Base-by-base conservation (phyloP, 2,888 invertebrate species). In the Hydriomena furcata region DNA sequence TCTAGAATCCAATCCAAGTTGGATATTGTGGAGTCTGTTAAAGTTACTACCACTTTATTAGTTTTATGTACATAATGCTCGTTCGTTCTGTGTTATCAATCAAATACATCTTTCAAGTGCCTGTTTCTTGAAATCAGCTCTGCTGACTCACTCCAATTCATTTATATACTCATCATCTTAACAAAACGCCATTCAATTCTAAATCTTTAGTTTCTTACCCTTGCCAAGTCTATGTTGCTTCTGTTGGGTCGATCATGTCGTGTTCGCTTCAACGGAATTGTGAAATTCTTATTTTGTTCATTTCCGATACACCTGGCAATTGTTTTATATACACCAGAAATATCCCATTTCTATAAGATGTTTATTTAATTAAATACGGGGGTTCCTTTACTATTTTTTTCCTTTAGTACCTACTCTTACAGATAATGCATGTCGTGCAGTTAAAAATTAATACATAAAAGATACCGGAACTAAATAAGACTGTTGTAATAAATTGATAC, bases 181-280 rank as follows among this genome's bases (percentile, higher is more conserved):
- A 24, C 38, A 28, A 47, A 54, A 54, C 11, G 32, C 25, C 36
- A 38, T 44, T 31, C 37, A 35, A 48, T 46, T 54, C 34, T 17
- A 43, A 52, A 43, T 24, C 50, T 34, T 52, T 10, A 43, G 37
- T 52, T 43, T 25, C 27, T 21, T 23, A 46, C 31, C 44, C 37
- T 66, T 71, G 73, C 70, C 76, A 75, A 73, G 65, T 66, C 63
- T 63, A 17, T 25, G 7, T 20, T 38, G 64, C 56, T 81, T 80
- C 80, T 80, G n/a, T n/a, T n/a, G 74, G 81, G 80, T 49, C 70
- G 71, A 66, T 24, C 68, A 68, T 61, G 55, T 67, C 67, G 63
- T 25, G 49, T 58, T 52, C 46, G 47, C 51, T 54, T 66, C 61
- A 64, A 60, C 68, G 63, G 63, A 61, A 61, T 66, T 61, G 68